A percentile compares a stretch with the other conserved stretches of the same genome.
Conservation (phyloP, 2,113 vertebrate species). For the Bagarius yarrelli region DNA sequence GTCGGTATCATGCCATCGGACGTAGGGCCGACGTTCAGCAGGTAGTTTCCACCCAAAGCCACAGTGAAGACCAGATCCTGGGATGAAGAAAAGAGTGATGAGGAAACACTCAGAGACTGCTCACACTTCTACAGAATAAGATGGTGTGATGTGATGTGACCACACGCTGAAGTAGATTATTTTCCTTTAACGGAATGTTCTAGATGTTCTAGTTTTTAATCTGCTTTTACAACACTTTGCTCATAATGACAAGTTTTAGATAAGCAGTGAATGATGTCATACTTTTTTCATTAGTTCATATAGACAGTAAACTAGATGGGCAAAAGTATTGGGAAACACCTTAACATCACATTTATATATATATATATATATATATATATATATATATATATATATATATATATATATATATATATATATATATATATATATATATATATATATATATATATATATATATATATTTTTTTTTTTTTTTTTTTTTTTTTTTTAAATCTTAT, state of each 20-base stretch:
- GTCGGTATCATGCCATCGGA: conserved; percentile 83
- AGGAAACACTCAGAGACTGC: background rate
- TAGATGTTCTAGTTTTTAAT: background rate
- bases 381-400: too few species aligned
- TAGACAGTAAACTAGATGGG: background rate
- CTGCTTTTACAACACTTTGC: background rate
- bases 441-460: too few species aligned
- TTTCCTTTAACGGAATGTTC: background rate
- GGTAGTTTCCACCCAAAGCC: conserved; percentile 91
- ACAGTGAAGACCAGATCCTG: conserved; percentile 88
- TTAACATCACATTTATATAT: too few species aligned
- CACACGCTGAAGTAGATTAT: background rate
- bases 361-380: too few species aligned
- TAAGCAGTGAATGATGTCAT: background rate
- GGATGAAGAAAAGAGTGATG: background rate
- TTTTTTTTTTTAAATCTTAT: too few species aligned
- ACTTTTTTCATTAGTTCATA: background rate
- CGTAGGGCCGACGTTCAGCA: conserved; percentile 90
- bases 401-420: too few species aligned
- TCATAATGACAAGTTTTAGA: background rate
- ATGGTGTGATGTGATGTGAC: background rate
- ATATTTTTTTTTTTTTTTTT: too few species aligned
- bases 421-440: too few species aligned
- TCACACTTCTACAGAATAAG: background rate
- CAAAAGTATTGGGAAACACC: too few species aligned